Conservation (phyloP, 1,140 invertebrate species). For the Matsumurasca onukii region DNA sequence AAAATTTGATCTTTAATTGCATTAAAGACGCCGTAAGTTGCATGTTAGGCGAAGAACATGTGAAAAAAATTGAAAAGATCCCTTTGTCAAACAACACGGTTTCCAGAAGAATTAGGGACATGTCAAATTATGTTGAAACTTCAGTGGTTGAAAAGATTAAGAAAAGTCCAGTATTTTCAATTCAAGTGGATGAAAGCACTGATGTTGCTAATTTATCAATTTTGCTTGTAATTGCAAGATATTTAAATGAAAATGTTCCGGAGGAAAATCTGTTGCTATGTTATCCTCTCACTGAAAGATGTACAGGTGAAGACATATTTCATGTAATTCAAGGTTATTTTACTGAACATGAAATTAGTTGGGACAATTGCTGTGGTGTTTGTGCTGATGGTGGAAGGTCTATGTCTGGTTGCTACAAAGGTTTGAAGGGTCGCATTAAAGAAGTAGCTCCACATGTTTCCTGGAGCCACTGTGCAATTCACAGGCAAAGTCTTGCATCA, state of each 20-base stretch:
- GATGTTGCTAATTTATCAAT: constrained; percentile 26
- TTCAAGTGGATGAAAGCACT: constrained; percentile 31
- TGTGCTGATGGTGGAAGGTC: too few species aligned
- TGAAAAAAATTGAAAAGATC: constrained; percentile 3
- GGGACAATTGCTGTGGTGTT: too few species aligned
- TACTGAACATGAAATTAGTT: too few species aligned
- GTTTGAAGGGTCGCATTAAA: constrained; percentile 23
- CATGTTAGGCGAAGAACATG: constrained; percentile 2
- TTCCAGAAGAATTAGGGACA: background rate
- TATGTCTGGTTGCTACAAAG: too few species aligned
- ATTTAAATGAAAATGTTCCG: constrained; percentile 19
- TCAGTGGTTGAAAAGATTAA: constrained; percentile 1
- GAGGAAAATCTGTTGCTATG: constrained; percentile 30
- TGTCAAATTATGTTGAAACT: constrained; percentile 15
- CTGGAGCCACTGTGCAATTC: constrained; percentile 37
- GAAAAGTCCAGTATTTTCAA: constrained; percentile 23
- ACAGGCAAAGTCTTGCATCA: constrained; percentile 33
- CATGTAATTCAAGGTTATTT: too few species aligned
- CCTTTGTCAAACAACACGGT: constrained; percentile 20
- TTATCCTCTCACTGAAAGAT: constrained; percentile 22
- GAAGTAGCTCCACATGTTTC: constrained; percentile 20
- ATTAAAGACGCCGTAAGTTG: constrained; percentile 8
- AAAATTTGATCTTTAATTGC: constrained; percentile 12
- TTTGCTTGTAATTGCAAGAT: constrained; percentile 33
- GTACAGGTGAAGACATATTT: constrained; percentile 31